Conservation (phyloP, 2,113 vertebrate genomes). For the Ceyx cyanopectus region DNA sequence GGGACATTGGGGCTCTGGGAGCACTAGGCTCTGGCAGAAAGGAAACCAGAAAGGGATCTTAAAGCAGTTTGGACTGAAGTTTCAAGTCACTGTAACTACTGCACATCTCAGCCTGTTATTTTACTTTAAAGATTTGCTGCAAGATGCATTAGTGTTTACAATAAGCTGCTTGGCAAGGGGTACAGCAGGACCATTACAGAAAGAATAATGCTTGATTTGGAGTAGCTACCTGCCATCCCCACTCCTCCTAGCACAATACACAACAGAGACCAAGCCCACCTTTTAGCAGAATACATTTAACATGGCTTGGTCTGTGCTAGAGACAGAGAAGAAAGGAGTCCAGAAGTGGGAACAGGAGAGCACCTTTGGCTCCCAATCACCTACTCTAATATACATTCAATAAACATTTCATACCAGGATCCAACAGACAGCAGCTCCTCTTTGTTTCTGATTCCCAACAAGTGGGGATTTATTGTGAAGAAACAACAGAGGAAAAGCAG, state of each 20-base stretch:
- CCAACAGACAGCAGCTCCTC: not conserved
- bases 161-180: not conserved
- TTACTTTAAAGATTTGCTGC: not conserved
- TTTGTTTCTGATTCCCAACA: not conserved
- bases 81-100: not conserved
- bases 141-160: not conserved
- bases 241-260: not conserved
- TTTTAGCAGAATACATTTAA: not conserved
- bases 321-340: not conserved
- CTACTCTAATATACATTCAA: not conserved
- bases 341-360: not conserved
- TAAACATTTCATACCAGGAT: not conserved
- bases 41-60: not conserved
- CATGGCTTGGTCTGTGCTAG: not conserved
- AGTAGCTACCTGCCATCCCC: not conserved
- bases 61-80: not conserved
- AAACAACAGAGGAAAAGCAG: not conserved
- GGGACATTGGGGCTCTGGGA: accelerated
- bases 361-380: not conserved
- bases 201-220: not conserved
- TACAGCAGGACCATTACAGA: not conserved
- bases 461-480: not conserved
- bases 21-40: not conserved
- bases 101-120: not conserved
- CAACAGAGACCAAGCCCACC: not conserved